A percentile compares a stretch with the other conserved stretches of the same genome.
Evolutionary conservation across 2,113 vertebrate species (phyloP).

Genomic region (Thunnus thynnus): DNA sequence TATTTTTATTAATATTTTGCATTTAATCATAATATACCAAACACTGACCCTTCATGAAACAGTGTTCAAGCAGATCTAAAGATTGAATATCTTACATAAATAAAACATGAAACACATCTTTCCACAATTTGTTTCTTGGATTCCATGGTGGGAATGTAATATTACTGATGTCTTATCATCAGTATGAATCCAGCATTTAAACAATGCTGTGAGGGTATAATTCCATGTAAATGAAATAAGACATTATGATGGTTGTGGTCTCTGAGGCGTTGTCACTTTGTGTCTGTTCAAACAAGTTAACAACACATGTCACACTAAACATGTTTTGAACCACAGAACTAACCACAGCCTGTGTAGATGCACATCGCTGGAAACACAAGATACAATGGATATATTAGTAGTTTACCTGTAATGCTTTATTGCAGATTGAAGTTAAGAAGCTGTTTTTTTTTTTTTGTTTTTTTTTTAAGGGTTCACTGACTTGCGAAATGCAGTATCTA

Average conservation of each 20-base stretch:
- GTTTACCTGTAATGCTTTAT: not conserved
- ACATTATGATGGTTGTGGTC: not conserved
- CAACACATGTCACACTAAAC: not conserved
- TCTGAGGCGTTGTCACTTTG: not conserved
- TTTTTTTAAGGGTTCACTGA: not conserved
- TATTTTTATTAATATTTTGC: too few relatives aligned
- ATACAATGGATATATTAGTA: not conserved
- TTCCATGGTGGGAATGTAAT: not conserved
- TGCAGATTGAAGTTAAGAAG: not conserved
- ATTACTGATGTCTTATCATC: not conserved
- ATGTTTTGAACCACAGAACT: not conserved
- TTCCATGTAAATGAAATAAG: not conserved
- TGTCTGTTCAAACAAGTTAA: not conserved
- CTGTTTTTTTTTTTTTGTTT: too few relatives aligned
- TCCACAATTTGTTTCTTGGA: not conserved
- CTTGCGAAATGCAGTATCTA: too few relatives aligned
- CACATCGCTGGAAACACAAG: not conserved
- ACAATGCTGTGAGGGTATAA: not conserved
- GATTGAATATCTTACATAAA: too few relatives aligned
- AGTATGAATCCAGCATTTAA: too few relatives aligned
- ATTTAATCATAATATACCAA: too few relatives aligned
- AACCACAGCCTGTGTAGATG: not conserved
- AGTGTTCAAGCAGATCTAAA: too few relatives aligned
- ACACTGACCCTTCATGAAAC: too few relatives aligned
- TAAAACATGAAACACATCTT: too few relatives aligned